Base-by-base conservation (phyloP, 2,113 vertebrate genomes). In the Recurvirostra avosetta region DNA sequence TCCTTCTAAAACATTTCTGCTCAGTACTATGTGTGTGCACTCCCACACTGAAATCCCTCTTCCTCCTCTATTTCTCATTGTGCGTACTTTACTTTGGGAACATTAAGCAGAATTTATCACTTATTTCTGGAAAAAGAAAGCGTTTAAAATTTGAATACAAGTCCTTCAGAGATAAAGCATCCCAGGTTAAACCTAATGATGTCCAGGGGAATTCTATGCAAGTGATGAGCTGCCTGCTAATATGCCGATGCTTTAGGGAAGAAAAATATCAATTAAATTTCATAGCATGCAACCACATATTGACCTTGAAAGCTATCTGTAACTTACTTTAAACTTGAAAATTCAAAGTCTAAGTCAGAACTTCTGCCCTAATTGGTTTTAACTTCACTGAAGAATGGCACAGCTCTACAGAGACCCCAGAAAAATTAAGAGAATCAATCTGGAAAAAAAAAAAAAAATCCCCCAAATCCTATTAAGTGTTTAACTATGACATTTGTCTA, bases 251-350 rank as follows among this genome's bases (percentile, higher is more conserved):
- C 97, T 96, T 97, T 88, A 93, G 97, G 96, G 96, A 96, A 97
- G 88, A 94, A 96, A 96, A 97, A 91, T 95, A 96, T 93, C 97
- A 97, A 97, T 97, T 97, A 97, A 97, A 88, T 97, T 97, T 97
- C 96, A 96, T 94, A 84, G 95, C 93, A 81, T 94, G 90, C 92
- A 84, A 83, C 88, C 71, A 78, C 90, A 86, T 38, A 88, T 36
- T 96, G 94, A 96, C 95, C 97, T 97, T 96, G 97, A 97, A 97
- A 96, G 92, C 96, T 93, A 90, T 74, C 80, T 90, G 65, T 55
- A 93, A 96, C 90, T 96, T 81, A 92, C 82, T 66, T 92, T 73
- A 67, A 97, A 96, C 84, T 96, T 61, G 41, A 40, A 92, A 90
- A 83, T 92, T 84, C 53, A 72, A 90, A 85, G 68, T 53, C 50